These are phyloP conservation scores for Schizopygopsis malacanthus DNA, from an alignment of 2,797 vertebrate species.

Conservation along the genomic window DNA sequence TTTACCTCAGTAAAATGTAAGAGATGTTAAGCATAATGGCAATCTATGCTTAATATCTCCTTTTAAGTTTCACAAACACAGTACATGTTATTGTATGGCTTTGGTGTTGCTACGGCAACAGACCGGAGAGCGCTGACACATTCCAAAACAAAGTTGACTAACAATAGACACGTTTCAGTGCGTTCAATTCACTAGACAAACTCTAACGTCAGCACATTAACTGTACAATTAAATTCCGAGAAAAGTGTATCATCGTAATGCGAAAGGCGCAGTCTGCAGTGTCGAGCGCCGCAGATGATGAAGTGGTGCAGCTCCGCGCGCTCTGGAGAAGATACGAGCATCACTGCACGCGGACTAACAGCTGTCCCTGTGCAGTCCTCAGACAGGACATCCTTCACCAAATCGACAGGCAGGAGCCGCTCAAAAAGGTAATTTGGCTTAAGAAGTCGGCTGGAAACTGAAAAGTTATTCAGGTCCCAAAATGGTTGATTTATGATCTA, in stretches of 20 bases:
- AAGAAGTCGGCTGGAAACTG: not conserved
- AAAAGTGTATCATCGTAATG: not conserved
- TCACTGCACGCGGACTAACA: slow-evolving; percentile 58
- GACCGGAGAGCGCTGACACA: not conserved
- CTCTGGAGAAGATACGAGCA: slow-evolving; percentile 65
- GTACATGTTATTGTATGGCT: not conserved
- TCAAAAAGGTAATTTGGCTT: slow-evolving; percentile 57
- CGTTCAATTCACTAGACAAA: not conserved
- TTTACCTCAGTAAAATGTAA: not conserved
- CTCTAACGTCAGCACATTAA: not conserved
- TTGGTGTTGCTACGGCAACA: slow-evolving; percentile 14
- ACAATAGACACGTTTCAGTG: not conserved
- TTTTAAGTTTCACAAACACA: not conserved
- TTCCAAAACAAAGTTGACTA: not conserved
- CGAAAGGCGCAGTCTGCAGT: not conserved
- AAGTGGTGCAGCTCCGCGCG: slow-evolving; percentile 56
- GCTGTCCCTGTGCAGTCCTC: slow-evolving; percentile 56
- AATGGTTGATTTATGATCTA: not conserved
- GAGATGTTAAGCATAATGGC: not conserved
- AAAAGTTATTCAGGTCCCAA: not conserved
- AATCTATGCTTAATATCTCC: not conserved
- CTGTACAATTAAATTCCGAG: not conserved
- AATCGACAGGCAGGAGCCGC: slow-evolving; percentile 41
- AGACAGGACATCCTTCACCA: slow-evolving; percentile 60
- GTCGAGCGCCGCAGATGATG: not conserved